Evolutionary conservation across 1,140 invertebrate species (phyloP).

Genomic region (Drosophila grimshawi): DNA sequence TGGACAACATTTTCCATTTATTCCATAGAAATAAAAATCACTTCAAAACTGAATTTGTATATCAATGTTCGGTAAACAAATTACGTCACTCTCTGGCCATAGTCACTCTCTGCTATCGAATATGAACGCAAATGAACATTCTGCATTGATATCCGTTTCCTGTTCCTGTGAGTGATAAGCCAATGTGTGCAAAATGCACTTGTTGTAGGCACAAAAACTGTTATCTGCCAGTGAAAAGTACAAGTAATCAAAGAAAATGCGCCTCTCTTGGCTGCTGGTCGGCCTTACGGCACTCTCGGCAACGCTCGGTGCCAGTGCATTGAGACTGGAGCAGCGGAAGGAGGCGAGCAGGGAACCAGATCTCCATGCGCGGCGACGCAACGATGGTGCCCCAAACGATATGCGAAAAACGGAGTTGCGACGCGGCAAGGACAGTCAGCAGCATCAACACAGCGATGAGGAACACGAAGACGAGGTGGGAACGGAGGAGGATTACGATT

Average conservation of each 20-base stretch:
- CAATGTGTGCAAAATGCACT: constrained; percentile 58
- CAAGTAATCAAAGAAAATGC: constrained; percentile 45
- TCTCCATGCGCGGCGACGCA: constrained; percentile 1
- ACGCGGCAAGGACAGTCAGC: background rate
- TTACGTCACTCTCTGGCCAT: background rate
- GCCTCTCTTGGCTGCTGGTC: constrained; percentile 38
- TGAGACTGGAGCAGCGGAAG: constrained; percentile 23
- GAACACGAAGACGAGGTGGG: constrained; percentile 27
- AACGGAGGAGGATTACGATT: constrained; percentile 55
- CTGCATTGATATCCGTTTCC: constrained; percentile 39
- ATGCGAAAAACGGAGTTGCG: background rate
- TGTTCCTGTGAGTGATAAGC: constrained; percentile 35
- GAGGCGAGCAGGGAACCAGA: background rate
- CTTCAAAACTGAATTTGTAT: constrained; percentile 10
- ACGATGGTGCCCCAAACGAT: background rate
- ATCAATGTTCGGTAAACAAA: background rate
- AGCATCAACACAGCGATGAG: constrained; percentile 15
- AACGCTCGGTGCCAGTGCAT: constrained; percentile 4
- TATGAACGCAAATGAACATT: constrained; percentile 9
- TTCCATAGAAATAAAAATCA: constrained; percentile 14
- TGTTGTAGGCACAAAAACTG: constrained; percentile 24
- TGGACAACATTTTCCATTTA: constrained; percentile 20
- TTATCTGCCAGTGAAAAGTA: constrained; percentile 34
- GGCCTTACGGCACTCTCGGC: constrained; percentile 12
- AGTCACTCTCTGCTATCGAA: background rate